phyloP scores from a whole-genome alignment of 2,888 invertebrate genomes.

The Cylindroiulus punctatus region DNA sequence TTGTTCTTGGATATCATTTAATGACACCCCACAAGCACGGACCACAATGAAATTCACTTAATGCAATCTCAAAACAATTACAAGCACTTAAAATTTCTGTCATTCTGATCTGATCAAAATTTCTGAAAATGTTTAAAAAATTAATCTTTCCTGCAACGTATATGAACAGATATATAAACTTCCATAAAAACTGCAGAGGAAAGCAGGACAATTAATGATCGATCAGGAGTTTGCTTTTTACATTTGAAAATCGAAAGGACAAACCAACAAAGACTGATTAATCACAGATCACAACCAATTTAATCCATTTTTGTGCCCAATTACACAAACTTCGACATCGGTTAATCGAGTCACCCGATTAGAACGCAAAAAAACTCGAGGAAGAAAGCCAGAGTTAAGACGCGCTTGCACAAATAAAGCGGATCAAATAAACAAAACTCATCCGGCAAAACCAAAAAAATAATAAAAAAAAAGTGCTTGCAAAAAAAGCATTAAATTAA shows the following conservation, averaged over 20 bases:
- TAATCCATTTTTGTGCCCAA: conserved; percentile 5
- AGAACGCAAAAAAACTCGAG: background rate
- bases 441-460: background rate
- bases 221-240: no score
- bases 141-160: no score
- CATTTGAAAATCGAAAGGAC: background rate
- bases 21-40: no score
- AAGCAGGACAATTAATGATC: no score
- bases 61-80: no score
- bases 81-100: no score
- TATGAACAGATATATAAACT: no score
- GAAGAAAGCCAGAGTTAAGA: background rate
- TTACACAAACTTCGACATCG: background rate
- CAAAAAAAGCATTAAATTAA: conserved; percentile 19
- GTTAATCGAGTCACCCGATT: background rate
- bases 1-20: no score
- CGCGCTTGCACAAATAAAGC: background rate
- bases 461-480: background rate
- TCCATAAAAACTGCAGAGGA: no score
- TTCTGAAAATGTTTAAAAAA: no score
- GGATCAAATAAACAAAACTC: background rate
- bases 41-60: no score
- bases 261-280: background rate
- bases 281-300: background rate
- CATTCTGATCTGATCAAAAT: no score